Evolutionary conservation across 2,113 vertebrate genomes (phyloP).

Genomic region (Hydrochoerus hydrochaeris): DNA sequence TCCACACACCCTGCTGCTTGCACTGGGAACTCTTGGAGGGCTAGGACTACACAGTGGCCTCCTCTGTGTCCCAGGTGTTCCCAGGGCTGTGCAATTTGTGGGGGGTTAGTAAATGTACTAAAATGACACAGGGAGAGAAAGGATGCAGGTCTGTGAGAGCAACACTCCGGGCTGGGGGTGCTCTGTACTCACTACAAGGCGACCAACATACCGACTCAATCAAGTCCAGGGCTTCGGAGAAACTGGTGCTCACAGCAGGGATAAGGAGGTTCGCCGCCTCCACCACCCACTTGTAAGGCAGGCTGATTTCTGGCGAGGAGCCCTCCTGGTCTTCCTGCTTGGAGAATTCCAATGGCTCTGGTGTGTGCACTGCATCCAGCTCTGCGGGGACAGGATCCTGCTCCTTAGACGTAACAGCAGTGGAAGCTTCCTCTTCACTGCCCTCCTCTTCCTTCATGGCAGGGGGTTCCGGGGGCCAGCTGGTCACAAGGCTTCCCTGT

Average conservation of each 20-base stretch:
- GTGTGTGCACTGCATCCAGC: slow-evolving; percentile 57
- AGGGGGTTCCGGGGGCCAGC: slow-evolving; percentile 61
- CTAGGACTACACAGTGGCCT: neutral
- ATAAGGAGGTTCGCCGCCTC: slow-evolving; percentile 93
- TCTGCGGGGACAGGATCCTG: slow-evolving; percentile 66
- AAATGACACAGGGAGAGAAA: fast-evolving
- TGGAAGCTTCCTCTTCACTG: slow-evolving; percentile 81
- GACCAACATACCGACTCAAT: slow-evolving; percentile 91
- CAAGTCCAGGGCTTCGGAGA: slow-evolving; percentile 96
- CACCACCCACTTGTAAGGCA: slow-evolving; percentile 91
- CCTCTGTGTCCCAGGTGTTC: neutral
- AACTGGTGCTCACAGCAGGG: slow-evolving; percentile 86
- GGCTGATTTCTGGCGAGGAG: slow-evolving; percentile 78
- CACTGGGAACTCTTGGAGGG: neutral
- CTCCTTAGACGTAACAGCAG: neutral
- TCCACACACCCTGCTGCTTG: neutral
- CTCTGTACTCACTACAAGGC: neutral
- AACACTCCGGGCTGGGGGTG: neutral
- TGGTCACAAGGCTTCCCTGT: slow-evolving; percentile 50
- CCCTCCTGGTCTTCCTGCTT: slow-evolving; percentile 76
- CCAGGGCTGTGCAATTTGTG: neutral
- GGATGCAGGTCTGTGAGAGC: fast-evolving
- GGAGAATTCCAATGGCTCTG: slow-evolving; percentile 64
- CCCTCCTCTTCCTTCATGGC: slow-evolving; percentile 85
- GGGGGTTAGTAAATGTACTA: neutral